These are phyloP conservation scores for Volucella inanis DNA, from an alignment of 2,888 invertebrate genomes.

Conservation along the genomic window DNA sequence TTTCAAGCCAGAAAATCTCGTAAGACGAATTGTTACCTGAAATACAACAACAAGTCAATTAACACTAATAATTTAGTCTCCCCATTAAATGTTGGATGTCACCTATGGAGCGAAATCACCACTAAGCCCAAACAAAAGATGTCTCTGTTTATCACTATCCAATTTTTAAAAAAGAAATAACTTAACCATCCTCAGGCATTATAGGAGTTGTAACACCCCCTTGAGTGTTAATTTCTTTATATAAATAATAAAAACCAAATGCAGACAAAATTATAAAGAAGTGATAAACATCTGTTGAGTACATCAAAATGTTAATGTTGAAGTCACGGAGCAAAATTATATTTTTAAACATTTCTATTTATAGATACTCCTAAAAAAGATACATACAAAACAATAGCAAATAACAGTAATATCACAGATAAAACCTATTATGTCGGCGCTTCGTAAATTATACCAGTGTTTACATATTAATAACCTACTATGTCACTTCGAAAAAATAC, in stretches of 20 bases:
- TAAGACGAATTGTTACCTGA: too few relatives aligned
- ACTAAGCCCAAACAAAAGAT: too few relatives aligned
- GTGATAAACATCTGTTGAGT: slow-evolving; percentile 13
- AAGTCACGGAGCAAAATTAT: slow-evolving; percentile 11
- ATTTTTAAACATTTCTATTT: slow-evolving; percentile 14
- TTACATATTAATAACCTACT: background rate
- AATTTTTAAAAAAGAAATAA: too few relatives aligned
- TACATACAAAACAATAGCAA: slow-evolving; percentile 15
- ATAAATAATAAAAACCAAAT: background rate
- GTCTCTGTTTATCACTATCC: too few relatives aligned
- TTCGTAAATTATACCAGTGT: slow-evolving; percentile 2
- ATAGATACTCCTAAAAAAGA: slow-evolving; percentile 15
- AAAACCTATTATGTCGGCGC: slow-evolving; percentile 21
- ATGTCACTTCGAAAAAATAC: background rate
- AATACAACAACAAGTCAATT: too few relatives aligned
- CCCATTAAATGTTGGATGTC: too few relatives aligned
- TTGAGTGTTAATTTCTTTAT: too few relatives aligned
- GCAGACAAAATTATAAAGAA: slow-evolving; percentile 14
- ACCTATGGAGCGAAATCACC: too few relatives aligned
- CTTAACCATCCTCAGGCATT: too few relatives aligned
- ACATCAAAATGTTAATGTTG: slow-evolving; percentile 24
- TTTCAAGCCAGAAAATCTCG: too few relatives aligned
- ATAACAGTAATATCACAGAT: slow-evolving; percentile 11
- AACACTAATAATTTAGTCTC: too few relatives aligned
- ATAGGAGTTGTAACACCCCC: too few relatives aligned